Evolutionary conservation across 2,888 invertebrate genomes (phyloP).

Genomic region (Hypsopygia costalis): DNA sequence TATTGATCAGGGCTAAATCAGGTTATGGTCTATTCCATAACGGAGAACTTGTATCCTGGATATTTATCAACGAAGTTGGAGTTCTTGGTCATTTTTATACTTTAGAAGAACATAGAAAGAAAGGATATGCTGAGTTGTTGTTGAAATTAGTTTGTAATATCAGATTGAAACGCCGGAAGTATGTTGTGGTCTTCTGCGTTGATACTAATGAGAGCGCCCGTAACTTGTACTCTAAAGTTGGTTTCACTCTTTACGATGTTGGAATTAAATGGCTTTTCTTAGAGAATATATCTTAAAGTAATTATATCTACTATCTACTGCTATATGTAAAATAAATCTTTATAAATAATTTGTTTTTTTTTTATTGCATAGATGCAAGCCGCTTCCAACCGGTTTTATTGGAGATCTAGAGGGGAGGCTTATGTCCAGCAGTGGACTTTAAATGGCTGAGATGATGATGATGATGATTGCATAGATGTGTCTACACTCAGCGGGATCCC

Average conservation of each 20-base stretch:
- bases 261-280: constrained; percentile 1
- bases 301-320: no score
- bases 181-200: constrained; percentile 29
- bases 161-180: constrained; percentile 21
- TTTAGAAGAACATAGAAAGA: constrained; percentile 26
- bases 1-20: constrained; percentile 27
- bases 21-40: constrained; percentile 32
- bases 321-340: no score
- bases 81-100: constrained; percentile 31
- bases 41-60: constrained; percentile 28
- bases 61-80: constrained; percentile 22
- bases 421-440: no score
- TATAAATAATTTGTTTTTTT: no score
- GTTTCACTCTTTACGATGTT: constrained; percentile 18
- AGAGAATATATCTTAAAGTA: neutral
- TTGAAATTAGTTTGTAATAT: constrained; percentile 31
- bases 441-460: no score
- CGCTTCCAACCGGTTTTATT: no score
- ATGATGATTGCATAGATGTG: no score
- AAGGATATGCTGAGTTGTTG: constrained; percentile 30
- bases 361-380: no score
- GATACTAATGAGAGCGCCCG: constrained; percentile 25
- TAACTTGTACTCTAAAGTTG: constrained; percentile 31
- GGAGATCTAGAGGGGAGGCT: no score
- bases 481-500: no score